Percentiles rank a stretch among this genome's conserved stretches.
Conservation (phyloP, 2,797 vertebrate species). For the Hirundo rustica region DNA sequence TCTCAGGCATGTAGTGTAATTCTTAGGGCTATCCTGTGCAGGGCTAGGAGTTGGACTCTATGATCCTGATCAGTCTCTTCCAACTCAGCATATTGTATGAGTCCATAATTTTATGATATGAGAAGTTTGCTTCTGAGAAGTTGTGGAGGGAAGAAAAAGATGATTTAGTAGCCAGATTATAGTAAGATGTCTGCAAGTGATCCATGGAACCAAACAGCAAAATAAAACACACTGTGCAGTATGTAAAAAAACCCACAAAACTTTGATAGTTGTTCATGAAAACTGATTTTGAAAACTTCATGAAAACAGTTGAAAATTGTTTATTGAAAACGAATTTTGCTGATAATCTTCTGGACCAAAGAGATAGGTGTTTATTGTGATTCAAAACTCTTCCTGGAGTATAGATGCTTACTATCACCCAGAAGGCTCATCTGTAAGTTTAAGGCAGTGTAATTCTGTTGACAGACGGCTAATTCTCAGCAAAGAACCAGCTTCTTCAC, state of each 20-base stretch:
- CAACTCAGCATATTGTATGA: neutral
- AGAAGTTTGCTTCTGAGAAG: neutral
- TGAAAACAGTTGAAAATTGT: neutral
- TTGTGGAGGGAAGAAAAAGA: neutral
- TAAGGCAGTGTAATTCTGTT: neutral
- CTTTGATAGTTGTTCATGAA: neutral
- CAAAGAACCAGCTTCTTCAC: neutral
- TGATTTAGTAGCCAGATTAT: neutral
- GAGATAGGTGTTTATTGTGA: neutral
- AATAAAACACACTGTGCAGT: neutral
- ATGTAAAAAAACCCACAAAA: neutral
- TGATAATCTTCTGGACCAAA: neutral
- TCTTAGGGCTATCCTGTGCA: neutral
- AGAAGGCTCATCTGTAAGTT: neutral
- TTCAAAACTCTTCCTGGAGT: neutral
- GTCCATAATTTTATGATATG: neutral
- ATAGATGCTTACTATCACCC: neutral
- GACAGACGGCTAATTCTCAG: neutral
- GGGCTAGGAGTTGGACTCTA: neutral
- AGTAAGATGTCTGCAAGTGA: neutral
- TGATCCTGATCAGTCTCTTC: neutral
- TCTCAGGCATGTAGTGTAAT: neutral
- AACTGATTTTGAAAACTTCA: neutral
- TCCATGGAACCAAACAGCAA: neutral
- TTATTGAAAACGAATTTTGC: neutral